Evolutionary conservation across 23 tunicate species (phyloP).

Genomic region (Clavelina lepadiformis): DNA sequence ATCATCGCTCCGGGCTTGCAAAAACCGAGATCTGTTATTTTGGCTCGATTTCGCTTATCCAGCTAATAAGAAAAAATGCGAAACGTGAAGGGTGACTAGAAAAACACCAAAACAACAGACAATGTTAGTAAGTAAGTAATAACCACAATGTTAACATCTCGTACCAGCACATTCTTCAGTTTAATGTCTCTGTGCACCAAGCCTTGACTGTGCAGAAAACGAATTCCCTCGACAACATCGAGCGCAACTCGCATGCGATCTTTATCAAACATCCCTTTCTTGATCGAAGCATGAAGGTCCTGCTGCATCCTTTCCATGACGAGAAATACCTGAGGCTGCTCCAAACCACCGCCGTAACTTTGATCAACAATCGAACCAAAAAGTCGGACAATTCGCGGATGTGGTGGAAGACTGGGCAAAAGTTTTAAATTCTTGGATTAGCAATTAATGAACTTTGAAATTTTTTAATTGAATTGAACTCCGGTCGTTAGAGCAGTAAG

Average conservation of each 20-base stretch:
- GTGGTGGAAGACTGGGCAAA: conserved; percentile 47
- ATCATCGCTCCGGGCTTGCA: conserved; percentile 88
- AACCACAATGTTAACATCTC: too few species aligned
- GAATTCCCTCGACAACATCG: conserved; percentile 72
- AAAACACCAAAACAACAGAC: too few species aligned
- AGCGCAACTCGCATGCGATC: conserved; percentile 54
- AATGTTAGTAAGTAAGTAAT: too few species aligned
- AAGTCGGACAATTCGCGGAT: conserved; percentile 70
- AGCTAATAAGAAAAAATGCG: conserved; percentile 30
- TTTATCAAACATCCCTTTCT: conserved; percentile 43
- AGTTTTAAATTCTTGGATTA: too few species aligned
- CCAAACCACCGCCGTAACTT: conserved; percentile 46
- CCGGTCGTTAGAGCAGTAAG: too few species aligned
- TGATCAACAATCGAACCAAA: conserved; percentile 72
- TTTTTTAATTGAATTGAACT: too few species aligned
- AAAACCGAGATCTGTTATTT: conserved; percentile 69
- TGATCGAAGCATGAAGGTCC: conserved; percentile 53
- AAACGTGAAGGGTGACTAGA: too few species aligned
- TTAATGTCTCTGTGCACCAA: conserved; percentile 83
- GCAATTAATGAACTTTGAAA: too few species aligned
- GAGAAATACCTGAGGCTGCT: conserved; percentile 59
- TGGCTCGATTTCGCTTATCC: conserved; percentile 61
- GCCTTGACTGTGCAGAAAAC: conserved; percentile 75
- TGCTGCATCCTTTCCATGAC: conserved; percentile 72
- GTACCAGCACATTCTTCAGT: conserved; percentile 66